Base-by-base conservation (phyloP, 2,888 invertebrate species). In the Cosmia pyralina region DNA sequence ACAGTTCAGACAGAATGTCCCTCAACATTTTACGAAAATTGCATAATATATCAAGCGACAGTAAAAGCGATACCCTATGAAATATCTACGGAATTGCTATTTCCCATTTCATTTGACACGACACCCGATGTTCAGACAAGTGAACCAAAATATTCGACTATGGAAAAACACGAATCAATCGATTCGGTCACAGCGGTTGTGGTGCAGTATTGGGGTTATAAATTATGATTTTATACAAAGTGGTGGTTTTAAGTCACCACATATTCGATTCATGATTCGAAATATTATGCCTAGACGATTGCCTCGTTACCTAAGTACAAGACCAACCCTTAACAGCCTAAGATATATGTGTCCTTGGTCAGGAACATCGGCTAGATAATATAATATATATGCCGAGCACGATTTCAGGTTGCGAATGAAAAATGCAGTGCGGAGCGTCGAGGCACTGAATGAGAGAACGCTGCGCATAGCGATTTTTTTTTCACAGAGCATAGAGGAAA, bases 331-430 rank as follows among this genome's bases (percentile, higher is more conserved):
- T 79, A 13, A 34, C 28, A 44, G 58, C 69, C 65, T 67, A 71
- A 66, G 60, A 75, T n/a, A n/a, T 73, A 22, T 66, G 69, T 69
- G 69, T 57, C 81, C 76, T 75, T 77, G 75, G 81, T 72, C 76
- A 75, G 64, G 50, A 72, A 69, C 19, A 69, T 75, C 55, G 69
- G 77, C 79, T 82, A 87, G 85, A 85, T 81, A 79, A 77, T 72
- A 77, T 86, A 80, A 87, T 90, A 90, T 91, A 92, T 91, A 89
- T 90, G 85, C 85, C 83, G 79, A 75, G 88, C 88, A 82, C 85
- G 88, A 87, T 87, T 90, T 87, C 88, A 88, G 83, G 88, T 90
- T 91, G 87, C 89, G 89, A 94, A 95, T 95, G 92, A 94, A 95
- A 95, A 95, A 95, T 95, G 93, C 94, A 94, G 89, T 85, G 89